These are phyloP conservation scores for Anguilla japonica DNA, from an alignment of 2,113 vertebrate species.

Conservation along the genomic window DNA sequence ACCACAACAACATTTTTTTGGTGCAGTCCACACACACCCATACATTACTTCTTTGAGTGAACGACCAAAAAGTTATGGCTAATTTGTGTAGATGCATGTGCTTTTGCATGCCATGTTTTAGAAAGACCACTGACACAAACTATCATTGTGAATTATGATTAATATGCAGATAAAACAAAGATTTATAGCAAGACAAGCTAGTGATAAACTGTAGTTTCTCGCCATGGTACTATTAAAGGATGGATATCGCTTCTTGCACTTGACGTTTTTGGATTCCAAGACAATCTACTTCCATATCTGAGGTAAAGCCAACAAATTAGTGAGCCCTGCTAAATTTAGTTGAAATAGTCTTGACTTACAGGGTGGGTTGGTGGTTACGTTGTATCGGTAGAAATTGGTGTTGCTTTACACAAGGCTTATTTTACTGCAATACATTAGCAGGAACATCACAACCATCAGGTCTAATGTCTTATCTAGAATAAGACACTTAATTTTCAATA, in stretches of 20 bases:
- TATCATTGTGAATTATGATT: not conserved
- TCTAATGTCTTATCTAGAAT: slow-evolving; percentile 20
- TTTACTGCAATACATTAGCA: slow-evolving; percentile 44
- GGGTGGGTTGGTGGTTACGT: not conserved
- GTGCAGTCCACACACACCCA: not conserved
- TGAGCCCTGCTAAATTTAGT: not conserved
- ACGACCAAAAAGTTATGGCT: not conserved
- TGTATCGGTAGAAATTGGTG: not conserved
- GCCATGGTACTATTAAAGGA: not conserved
- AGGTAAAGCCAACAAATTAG: not conserved
- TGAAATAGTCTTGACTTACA: not conserved
- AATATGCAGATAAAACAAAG: not conserved
- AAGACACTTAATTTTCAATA: slow-evolving; percentile 28
- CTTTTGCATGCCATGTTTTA: not conserved
- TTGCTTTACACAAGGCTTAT: not conserved
- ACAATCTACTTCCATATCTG: not conserved
- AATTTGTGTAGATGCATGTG: not conserved
- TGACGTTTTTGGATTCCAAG: not conserved
- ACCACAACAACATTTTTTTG: not conserved
- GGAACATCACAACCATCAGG: slow-evolving; percentile 41
- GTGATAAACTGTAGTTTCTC: not conserved
- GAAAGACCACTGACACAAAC: not conserved
- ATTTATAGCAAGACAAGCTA: too few relatives aligned
- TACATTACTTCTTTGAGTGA: not conserved
- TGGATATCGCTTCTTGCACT: not conserved